Evolutionary conservation across 2,888 invertebrate species (phyloP).

Genomic region (Auanema freiburgensis): DNA sequence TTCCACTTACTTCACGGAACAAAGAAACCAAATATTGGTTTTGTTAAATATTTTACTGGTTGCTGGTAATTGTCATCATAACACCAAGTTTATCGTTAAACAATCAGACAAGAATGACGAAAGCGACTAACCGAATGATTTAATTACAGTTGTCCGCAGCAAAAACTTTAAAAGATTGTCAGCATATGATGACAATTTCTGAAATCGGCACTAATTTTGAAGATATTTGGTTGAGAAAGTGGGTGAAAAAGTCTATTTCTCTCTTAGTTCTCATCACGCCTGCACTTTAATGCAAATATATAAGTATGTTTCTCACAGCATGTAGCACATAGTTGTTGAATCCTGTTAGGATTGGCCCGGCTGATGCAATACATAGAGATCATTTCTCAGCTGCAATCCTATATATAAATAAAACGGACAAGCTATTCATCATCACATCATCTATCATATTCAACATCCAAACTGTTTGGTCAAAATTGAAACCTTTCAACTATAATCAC

Average conservation of each 20-base stretch:
- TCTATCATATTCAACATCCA: no score
- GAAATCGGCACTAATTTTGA: not conserved
- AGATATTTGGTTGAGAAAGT: not conserved
- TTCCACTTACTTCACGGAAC: not conserved
- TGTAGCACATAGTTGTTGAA: no score
- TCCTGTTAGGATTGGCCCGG: slow-evolving; percentile 1
- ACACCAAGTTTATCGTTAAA: no score
- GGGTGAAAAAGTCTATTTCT: not conserved
- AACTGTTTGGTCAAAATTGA: no score
- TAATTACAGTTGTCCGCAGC: not conserved
- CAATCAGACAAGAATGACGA: no score
- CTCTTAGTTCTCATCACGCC: not conserved
- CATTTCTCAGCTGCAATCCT: slow-evolving; percentile 1
- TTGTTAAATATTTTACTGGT: no score
- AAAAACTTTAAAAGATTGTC: not conserved
- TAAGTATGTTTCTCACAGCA: not conserved
- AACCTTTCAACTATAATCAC: no score
- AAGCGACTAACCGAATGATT: no score
- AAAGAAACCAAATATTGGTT: no score
- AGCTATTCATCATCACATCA: no score
- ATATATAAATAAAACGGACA: not conserved
- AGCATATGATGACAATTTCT: not conserved
- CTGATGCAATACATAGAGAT: not conserved
- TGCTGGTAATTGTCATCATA: not conserved
- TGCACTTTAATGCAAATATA: slow-evolving; percentile 1